These are phyloP conservation scores for Lindbergichthys nudifrons DNA, from an alignment of 2,797 vertebrate species.

Conservation along the genomic window DNA sequence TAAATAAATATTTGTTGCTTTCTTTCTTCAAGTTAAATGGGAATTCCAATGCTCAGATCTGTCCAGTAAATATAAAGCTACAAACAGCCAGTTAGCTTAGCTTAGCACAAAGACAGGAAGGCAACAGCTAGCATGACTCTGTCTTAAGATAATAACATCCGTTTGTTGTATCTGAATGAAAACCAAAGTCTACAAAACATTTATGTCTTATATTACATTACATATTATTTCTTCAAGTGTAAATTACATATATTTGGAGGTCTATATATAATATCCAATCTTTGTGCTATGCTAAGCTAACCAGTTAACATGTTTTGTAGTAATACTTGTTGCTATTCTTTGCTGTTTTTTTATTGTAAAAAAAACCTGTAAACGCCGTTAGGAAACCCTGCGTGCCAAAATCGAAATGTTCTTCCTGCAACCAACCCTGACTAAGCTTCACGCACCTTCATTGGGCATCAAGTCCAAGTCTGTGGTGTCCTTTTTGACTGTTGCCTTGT, in stretches of 20 bases:
- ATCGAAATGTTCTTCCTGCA: background rate
- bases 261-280: too few species aligned
- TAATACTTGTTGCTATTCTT: background rate
- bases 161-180: too few species aligned
- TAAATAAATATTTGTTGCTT: too few species aligned
- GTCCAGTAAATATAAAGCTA: background rate
- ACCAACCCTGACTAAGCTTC: background rate
- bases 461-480: constrained; percentile 78
- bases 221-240: too few species aligned
- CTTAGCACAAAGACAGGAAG: background rate
- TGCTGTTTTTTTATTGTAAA: background rate
- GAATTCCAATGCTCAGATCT: background rate
- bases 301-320: background rate
- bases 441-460: constrained; percentile 85
- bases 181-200: too few species aligned
- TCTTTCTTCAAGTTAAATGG: background rate
- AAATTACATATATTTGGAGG: too few species aligned
- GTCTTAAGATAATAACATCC: too few species aligned
- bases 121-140: background rate
- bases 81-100: too few species aligned
- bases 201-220: too few species aligned
- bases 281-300: too few species aligned
- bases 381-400: background rate
- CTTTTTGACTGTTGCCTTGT: constrained; percentile 84
- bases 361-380: too few species aligned